These are phyloP conservation scores for Lepetodrilus schrolli DNA, from an alignment of 2,888 invertebrate species.

Conservation along the genomic window DNA sequence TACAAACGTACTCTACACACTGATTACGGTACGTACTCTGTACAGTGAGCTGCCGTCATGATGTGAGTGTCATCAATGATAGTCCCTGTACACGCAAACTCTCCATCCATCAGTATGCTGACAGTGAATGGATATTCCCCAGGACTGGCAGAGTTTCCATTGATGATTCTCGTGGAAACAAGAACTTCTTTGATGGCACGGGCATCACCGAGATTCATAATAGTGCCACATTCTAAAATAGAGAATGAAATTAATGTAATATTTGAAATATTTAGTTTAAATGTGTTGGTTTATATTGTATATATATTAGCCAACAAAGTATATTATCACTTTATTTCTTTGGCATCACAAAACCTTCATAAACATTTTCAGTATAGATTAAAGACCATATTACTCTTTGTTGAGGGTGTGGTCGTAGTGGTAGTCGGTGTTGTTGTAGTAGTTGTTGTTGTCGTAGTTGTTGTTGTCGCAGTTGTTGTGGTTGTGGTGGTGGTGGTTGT, in stretches of 20 bases:
- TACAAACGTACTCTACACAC: too few species aligned
- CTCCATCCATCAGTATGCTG: background rate
- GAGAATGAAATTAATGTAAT: background rate
- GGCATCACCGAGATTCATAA: background rate
- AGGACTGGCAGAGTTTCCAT: background rate
- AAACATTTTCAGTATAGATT: too few species aligned
- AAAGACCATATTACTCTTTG: too few species aligned
- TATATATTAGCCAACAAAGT: background rate
- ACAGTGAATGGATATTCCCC: background rate
- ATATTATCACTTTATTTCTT: background rate
- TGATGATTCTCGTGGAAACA: background rate
- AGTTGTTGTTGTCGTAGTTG: background rate
- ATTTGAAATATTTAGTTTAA: background rate
- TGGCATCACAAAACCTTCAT: too few species aligned
- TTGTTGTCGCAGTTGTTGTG: background rate
- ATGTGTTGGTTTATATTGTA: background rate
- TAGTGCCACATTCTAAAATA: background rate
- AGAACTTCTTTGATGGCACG: background rate
- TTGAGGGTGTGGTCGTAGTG: background rate
- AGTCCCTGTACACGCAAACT: background rate
- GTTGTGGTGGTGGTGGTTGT: background rate
- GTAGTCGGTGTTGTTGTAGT: background rate
- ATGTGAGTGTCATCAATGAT: background rate
- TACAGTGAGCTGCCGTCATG: background rate
- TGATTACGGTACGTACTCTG: background rate